Evolutionary conservation across 1,140 invertebrate genomes (phyloP).

Genomic region (Bombus balteatus): DNA sequence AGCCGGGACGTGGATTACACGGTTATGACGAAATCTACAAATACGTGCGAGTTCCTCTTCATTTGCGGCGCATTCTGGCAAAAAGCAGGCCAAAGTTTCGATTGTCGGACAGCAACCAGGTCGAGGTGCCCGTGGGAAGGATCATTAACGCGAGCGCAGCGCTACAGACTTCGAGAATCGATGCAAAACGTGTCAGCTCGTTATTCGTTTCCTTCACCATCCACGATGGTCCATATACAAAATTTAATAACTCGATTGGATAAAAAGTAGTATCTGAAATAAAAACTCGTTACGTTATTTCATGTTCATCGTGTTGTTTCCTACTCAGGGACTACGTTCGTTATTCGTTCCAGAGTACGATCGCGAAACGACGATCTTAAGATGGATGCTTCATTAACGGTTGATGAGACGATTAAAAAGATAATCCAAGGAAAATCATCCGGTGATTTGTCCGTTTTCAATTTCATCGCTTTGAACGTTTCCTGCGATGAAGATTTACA

Average conservation of each 20-base stretch:
- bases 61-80: neutral
- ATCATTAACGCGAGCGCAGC: neutral
- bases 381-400: neutral
- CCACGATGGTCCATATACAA: neutral
- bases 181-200: too few species aligned
- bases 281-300: too few species aligned
- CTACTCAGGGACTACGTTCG: too few species aligned
- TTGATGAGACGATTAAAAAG: too few species aligned
- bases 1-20: slow-evolving; percentile 13
- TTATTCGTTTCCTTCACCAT: neutral
- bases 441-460: neutral
- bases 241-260: neutral
- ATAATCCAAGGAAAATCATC: too few species aligned
- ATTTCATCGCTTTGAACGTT: neutral
- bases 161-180: neutral
- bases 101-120: neutral
- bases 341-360: too few species aligned
- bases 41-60: slow-evolving; percentile 6
- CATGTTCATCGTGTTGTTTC: too few species aligned
- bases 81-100: neutral
- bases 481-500: neutral
- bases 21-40: slow-evolving; percentile 36
- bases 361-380: neutral
- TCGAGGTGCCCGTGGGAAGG: neutral
- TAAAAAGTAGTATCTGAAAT: neutral